phyloP scores from a whole-genome alignment of 1,140 invertebrate species.

The Druon quercuslanigerum region DNA sequence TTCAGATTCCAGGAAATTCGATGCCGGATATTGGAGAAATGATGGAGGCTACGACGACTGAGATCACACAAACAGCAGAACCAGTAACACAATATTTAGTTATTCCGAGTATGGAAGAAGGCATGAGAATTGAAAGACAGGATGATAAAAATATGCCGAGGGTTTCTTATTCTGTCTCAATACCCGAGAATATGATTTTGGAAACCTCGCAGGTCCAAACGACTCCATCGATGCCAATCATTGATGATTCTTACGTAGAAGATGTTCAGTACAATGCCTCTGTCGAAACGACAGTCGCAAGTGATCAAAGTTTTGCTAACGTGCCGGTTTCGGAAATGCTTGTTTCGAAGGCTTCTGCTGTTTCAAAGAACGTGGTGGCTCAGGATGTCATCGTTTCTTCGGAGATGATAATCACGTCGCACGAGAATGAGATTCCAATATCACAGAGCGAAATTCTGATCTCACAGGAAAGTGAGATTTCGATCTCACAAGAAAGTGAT shows the following conservation, averaged over 20 bases:
- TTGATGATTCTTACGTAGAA: slow-evolving; percentile 67
- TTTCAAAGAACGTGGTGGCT: slow-evolving; percentile 40
- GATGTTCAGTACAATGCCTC: slow-evolving; percentile 51
- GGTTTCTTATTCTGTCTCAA: slow-evolving; percentile 67
- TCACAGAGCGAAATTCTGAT: slow-evolving; percentile 3
- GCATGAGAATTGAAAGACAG: slow-evolving; percentile 52
- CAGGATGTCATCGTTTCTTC: slow-evolving; percentile 41
- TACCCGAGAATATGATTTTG: slow-evolving; percentile 61
- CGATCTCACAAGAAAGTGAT: slow-evolving; percentile 22
- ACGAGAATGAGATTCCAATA: slow-evolving; percentile 38
- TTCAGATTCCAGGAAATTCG: slow-evolving; percentile 62
- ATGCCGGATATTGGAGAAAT: slow-evolving; percentile 69
- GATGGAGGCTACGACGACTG: slow-evolving; percentile 52
- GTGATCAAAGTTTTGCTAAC: slow-evolving; percentile 54
- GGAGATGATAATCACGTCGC: slow-evolving; percentile 40
- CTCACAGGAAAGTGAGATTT: slow-evolving; percentile 36
- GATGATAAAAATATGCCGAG: slow-evolving; percentile 35
- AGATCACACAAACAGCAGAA: slow-evolving; percentile 48
- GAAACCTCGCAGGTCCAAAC: slow-evolving; percentile 62
- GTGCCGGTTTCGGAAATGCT: slow-evolving; percentile 63
- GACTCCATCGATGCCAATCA: slow-evolving; percentile 72
- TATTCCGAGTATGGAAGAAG: slow-evolving; percentile 62
- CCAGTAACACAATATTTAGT: slow-evolving; percentile 64
- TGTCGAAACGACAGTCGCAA: slow-evolving; percentile 43
- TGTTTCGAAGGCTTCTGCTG: slow-evolving; percentile 53